phyloP scores from a whole-genome alignment of 2,797 vertebrate species.

The Lepilemur ruficaudatus region DNA sequence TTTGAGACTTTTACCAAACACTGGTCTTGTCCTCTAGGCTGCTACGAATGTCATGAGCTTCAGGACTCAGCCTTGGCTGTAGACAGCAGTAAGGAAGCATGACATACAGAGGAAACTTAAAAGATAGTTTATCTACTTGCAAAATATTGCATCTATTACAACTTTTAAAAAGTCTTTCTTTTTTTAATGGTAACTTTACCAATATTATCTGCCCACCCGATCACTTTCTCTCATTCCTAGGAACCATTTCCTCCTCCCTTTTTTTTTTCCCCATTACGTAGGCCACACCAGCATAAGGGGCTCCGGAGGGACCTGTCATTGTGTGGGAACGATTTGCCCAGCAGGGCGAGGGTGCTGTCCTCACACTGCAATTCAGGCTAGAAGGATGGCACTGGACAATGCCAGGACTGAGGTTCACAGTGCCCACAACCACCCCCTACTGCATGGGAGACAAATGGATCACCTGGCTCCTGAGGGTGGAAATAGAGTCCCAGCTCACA shows the following conservation, averaged over 20 bases:
- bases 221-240: background rate
- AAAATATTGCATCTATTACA: background rate
- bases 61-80: background rate
- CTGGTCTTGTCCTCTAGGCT: accelerated
- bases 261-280: background rate
- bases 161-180: background rate
- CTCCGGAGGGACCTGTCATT: background rate
- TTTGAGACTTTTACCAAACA: background rate
- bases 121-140: background rate
- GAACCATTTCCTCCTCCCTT: background rate
- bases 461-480: too few species aligned
- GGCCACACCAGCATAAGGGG: too few species aligned
- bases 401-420: background rate
- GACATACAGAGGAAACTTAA: background rate
- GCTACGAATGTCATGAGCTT: background rate
- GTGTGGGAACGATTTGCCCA: background rate
- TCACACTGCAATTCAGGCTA: background rate
- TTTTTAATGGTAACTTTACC: background rate
- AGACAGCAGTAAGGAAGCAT: background rate
- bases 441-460: accelerated
- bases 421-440: background rate
- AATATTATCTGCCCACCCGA: background rate
- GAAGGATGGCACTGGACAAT: background rate
- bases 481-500: background rate
- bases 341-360: background rate